Evolutionary conservation across 2,888 invertebrate genomes (phyloP), one percentile per base, ranked within the genome.

Genomic region (Sphaerophoria taeniata): DNA sequence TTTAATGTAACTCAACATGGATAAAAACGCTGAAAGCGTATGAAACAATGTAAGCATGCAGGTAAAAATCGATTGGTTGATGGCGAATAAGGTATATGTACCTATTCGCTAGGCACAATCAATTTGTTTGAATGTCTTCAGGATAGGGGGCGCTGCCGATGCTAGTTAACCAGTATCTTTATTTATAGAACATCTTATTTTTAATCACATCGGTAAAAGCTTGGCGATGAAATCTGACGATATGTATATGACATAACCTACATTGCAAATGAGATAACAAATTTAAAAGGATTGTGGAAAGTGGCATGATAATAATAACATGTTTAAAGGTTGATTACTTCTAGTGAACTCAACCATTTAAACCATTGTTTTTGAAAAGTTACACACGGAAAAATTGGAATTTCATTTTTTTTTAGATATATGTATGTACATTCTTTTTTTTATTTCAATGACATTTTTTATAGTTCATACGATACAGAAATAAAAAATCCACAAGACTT

Each of bases 171-270:
- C 51, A 58, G 71, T 49, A 55, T 65, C 71, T 49, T 71, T 81
- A 81, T 81, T 82, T 72, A 76, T 76, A 76, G 81, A 69, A 72
- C 14, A 67, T 14, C 76, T 76, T 76, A 72, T 72, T 82, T 82
- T 82, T 55, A 76, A 72, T 76, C 72, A 61, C 16, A 12, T 58
- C 6, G 14, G 45, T 14, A 12, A 45, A 36, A 36, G 67, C 7
- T 4, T 61, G 45, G 5, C n/a, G 39, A 39, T 9, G 39, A 39
- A 9, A 12, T 11, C 43, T 43, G 43, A 6, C 9, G 2, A 24
- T 24, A 24, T 2, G 24, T 24, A 9, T 39, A 39, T 6, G 6
- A 39, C 39, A 7, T 9, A 39, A 43, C 43, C 12, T 3, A 16
- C 6, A 47, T 47, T 4, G 6, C 24, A 24, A 14, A 49, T 51